Evolutionary conservation across 2,797 vertebrate genomes (phyloP), one percentile per base, ranked within the genome.

Genomic region (Chaunax sp.): DNA sequence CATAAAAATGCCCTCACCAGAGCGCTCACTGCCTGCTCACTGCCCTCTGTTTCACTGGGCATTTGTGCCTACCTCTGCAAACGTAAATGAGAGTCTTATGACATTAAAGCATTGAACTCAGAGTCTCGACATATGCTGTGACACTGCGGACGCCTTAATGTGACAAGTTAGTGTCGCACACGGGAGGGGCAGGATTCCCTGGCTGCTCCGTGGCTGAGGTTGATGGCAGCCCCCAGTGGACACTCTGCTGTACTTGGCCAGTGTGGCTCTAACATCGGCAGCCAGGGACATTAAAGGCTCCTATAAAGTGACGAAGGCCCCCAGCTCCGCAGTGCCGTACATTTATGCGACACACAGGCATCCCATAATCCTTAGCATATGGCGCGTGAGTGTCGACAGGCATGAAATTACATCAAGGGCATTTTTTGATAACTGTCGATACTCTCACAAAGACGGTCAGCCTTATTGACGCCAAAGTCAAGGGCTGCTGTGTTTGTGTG

Each of bases 371-470:
- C 94, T 91, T 86, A 91, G 94, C 94, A 93, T 93, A 94, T 91
- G 94, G 93, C 84, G 92, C 1, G 64, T 82, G 93, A 92, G 93
- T 92, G 95, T 95, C 92, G 93, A 96, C 93, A 93, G 92, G 94
- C 93, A 94, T 95, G 93, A 95, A 96, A 96, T 96, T 95, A 94
- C 95, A 96, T 96, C 95, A 97, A 98, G 96, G 96, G 95, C 96
- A 93, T 96, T 96, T 93, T 97, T 96, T 98, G 95, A 98, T 97
- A 97, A 96, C 94, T 93, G 95, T 95, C 96, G 93, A 95, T 95
- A 95, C 91, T 92, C 92, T 88, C 93, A 92, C 93, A 95, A 95
- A 94, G 91, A 93, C 81, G 58, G 91, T 92, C 93, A 92, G 93
- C 85, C 90, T 92, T 95, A 96, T 95, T 91, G 96, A 96, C 90